phyloP scores from a whole-genome alignment of 2,113 vertebrate genomes.

The Protomyctophum bolini region DNA sequence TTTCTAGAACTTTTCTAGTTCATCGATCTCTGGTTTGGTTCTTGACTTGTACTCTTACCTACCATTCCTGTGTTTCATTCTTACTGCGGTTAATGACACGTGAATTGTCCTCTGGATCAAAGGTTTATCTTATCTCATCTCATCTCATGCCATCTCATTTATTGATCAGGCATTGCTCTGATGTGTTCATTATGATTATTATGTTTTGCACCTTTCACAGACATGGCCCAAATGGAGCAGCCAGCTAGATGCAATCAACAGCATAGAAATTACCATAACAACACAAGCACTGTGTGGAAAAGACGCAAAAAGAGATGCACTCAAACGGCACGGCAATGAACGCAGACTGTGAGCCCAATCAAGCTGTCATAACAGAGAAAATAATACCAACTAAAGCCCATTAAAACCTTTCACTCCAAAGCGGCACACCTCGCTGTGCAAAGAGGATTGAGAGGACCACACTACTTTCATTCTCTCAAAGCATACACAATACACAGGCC shows the following conservation, averaged over 20 bases:
- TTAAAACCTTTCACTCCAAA: constrained; percentile 66
- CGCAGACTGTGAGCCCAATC: constrained; percentile 64
- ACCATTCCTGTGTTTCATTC: too few species aligned
- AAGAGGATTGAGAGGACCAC: constrained; percentile 47
- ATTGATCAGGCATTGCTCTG: constrained; percentile 47
- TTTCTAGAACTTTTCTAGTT: too few species aligned
- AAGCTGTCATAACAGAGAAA: constrained; percentile 69
- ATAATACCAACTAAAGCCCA: constrained; percentile 69
- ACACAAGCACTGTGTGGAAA: constrained; percentile 55
- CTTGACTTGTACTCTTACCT: too few species aligned
- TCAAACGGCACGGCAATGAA: constrained; percentile 58
- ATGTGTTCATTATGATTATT: constrained; percentile 67
- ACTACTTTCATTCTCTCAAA: constrained; percentile 48
- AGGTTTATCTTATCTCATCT: too few species aligned
- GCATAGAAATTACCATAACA: constrained; percentile 73
- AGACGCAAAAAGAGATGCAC: constrained; percentile 43
- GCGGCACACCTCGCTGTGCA: constrained; percentile 50
- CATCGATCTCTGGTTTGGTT: too few species aligned
- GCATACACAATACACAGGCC: constrained; percentile 48
- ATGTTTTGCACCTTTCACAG: constrained; percentile 49
- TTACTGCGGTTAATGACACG: too few species aligned
- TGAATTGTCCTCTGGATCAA: too few species aligned
- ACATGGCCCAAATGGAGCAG: constrained; percentile 61
- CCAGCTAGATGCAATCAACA: constrained; percentile 66
- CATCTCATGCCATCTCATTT: not conserved